Evolutionary conservation across 2,888 invertebrate genomes (phyloP).

Genomic region (Rhopalosiphum nymphaeae): DNA sequence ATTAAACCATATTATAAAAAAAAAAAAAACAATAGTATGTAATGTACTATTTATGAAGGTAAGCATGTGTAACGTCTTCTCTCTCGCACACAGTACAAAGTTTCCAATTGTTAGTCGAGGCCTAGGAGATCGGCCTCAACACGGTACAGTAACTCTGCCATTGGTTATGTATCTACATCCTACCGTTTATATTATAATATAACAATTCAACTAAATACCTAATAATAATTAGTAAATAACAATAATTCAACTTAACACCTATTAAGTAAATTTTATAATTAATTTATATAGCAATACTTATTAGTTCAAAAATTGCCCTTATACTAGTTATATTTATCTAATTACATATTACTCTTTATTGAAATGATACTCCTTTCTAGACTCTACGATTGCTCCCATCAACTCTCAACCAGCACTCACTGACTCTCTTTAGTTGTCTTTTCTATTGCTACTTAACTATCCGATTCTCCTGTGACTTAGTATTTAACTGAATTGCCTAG

Average conservation of each 20-base stretch:
- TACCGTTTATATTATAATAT: not conserved
- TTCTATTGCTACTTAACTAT: not conserved
- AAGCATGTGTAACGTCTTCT: not conserved
- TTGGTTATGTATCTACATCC: not conserved
- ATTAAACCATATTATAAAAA: not conserved
- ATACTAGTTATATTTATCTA: not conserved
- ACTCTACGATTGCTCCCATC: too few species aligned
- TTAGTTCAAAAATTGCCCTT: not conserved
- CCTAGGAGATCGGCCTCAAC: not conserved
- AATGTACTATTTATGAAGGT: not conserved
- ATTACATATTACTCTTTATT: not conserved
- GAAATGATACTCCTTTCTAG: not conserved
- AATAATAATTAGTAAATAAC: not conserved
- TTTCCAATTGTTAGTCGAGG: not conserved
- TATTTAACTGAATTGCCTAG: not conserved
- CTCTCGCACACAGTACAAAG: not conserved
- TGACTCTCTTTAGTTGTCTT: not conserved
- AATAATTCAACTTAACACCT: not conserved
- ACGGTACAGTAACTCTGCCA: not conserved
- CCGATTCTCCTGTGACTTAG: not conserved
- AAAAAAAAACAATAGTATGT: not conserved
- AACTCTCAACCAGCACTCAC: not conserved
- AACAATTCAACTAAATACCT: not conserved
- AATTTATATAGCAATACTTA: not conserved
- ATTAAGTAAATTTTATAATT: not conserved